These are phyloP conservation scores for Epizoanthus rinbou DNA, from an alignment of 92 coral and sea anemone species.

Conservation along the genomic window DNA sequence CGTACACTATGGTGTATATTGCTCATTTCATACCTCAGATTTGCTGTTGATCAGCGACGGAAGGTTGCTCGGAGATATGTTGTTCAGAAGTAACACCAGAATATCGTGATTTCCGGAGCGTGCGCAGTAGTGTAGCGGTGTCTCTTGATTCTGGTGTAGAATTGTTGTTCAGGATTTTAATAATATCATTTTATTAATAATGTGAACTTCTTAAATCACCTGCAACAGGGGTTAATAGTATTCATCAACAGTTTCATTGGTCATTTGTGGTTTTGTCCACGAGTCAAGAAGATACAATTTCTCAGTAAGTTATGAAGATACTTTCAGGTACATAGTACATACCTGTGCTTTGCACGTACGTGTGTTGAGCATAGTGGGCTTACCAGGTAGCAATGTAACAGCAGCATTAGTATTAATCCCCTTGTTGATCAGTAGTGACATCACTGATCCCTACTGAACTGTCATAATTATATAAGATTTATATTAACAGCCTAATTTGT, in stretches of 20 bases:
- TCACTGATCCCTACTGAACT: no score
- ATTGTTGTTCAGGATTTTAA: not conserved
- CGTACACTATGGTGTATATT: not conserved
- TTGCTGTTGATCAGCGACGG: slow-evolving; percentile 85
- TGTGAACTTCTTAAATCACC: not conserved
- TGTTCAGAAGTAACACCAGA: slow-evolving; percentile 68
- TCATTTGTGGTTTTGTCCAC: no score
- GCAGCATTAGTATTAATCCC: no score
- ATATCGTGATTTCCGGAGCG: slow-evolving; percentile 93
- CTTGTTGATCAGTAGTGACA: no score
- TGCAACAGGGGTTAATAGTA: not conserved
- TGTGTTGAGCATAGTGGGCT: no score
- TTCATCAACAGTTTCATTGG: not conserved
- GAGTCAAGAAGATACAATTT: no score
- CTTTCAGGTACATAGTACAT: no score
- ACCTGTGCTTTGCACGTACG: no score
- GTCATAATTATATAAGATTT: no score
- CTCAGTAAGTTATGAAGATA: no score
- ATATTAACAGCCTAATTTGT: no score
- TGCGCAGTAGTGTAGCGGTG: slow-evolving; percentile 93
- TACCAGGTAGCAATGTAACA: no score
- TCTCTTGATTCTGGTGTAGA: slow-evolving; percentile 72
- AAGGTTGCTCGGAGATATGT: slow-evolving; percentile 72
- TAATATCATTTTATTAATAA: not conserved
- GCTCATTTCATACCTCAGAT: slow-evolving; percentile 69